These are phyloP conservation scores for Platorchestia sp. DNA, from an alignment of 1,140 invertebrate species.

Conservation along the genomic window DNA sequence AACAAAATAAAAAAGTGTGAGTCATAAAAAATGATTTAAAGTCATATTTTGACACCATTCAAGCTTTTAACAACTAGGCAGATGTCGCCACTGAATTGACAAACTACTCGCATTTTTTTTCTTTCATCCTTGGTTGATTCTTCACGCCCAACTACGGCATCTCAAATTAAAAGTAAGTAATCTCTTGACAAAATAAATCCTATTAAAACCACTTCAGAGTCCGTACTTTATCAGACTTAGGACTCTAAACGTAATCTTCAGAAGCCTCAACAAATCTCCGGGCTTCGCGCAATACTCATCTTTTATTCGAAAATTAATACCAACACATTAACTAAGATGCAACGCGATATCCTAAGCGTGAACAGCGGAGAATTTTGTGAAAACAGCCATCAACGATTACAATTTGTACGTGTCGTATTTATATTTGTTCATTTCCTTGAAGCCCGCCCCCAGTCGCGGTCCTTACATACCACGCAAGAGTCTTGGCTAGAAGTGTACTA, in stretches of 20 bases:
- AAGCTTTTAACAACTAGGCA: background rate
- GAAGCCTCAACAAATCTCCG: background rate
- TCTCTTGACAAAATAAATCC: no score
- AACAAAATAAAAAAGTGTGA: no score
- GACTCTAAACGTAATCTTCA: background rate
- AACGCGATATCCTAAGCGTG: background rate
- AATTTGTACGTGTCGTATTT: background rate
- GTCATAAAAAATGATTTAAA: background rate
- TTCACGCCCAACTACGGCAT: background rate
- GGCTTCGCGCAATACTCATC: no score
- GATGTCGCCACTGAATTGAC: background rate
- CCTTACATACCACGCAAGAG: no score
- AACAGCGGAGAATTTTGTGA: background rate
- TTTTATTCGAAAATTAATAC: background rate
- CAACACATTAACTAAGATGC: no score
- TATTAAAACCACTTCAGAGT: no score
- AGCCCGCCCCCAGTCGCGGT: no score
- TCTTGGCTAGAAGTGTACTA: no score
- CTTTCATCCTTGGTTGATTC: background rate
- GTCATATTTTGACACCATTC: background rate
- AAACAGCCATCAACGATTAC: background rate
- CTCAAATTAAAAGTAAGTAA: background rate
- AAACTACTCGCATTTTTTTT: background rate
- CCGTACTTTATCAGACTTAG: no score
- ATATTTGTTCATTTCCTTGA: no score